Base-by-base conservation (phyloP, 2,797 vertebrate species). In the Halcyon chelicuti region DNA sequence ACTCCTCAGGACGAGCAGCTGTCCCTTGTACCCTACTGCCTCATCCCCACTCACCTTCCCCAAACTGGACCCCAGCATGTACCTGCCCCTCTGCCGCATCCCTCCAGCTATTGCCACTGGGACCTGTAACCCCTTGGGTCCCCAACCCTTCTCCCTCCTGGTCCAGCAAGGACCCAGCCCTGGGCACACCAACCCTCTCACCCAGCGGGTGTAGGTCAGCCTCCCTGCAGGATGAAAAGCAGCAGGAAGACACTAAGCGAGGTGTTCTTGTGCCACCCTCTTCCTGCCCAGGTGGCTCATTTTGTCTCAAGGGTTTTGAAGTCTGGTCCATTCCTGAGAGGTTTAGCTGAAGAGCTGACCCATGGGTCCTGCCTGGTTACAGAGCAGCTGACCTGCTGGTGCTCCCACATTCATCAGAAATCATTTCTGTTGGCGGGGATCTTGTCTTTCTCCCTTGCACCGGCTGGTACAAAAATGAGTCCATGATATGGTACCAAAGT, bases 11-110 rank as follows among this genome's bases (percentile, higher is more conserved):
- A 6, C 13, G 76, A 37, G 25, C 49, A 85, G 19, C 28, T 75
- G 23, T 18, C 21, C 29, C 11, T 51, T 63, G 39, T 63, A 52
- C 44, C 13, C 35, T 5, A 10, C 42, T 73, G 20, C 23, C 3
- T 7, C 9, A 14, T 83, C 19, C 22, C 11, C 28, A 16, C 35
- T 63, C 7, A 1, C 17, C 35, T 35, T 77, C 33, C 44, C 14
- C 9, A 23, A 20, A 52, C 7, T 37, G 22, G 29, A 25, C 20
- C 23, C 11, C 1, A 6, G 9, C 3, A 0, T 0, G 0, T 70
- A 14, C 40, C n/a, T 54, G 25, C 3, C 20, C 7, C 28, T 54
- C 51, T 44, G 31, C 21, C 17, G 14, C 26, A 7, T 67, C 49
- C 67, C 31, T 87, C 31, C 29, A 72, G 35, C 16, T 7, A 8